Percentiles rank a stretch among this genome's conserved stretches.
Conservation (phyloP, 2,797 vertebrate genomes). For the Dendrocincla fuliginosa region DNA sequence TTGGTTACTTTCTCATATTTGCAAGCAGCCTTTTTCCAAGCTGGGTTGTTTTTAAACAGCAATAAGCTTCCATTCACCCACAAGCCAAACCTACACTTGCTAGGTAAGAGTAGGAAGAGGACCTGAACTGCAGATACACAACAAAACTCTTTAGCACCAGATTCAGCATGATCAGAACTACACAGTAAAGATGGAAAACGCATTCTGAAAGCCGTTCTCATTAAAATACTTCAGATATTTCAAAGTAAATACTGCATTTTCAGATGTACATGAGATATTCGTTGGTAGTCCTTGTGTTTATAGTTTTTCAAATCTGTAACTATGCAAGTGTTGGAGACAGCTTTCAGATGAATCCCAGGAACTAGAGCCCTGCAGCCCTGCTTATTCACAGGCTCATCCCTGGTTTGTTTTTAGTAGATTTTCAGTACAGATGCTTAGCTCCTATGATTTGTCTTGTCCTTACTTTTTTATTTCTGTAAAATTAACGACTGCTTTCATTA, state of each 20-base stretch:
- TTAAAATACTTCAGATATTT: not conserved
- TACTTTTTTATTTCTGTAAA: not conserved
- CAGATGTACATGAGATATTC: not conserved
- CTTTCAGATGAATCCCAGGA: not conserved
- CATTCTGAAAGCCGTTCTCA: not conserved
- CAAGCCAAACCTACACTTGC: not conserved
- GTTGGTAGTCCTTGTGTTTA: not conserved
- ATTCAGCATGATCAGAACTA: rapidly evolving
- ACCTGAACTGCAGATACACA: not conserved
- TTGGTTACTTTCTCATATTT: not conserved
- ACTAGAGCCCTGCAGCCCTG: not conserved
- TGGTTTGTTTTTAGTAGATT: not conserved
- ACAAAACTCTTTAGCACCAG: not conserved
- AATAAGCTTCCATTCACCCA: not conserved
- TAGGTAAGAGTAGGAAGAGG: not conserved
- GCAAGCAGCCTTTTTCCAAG: not conserved
- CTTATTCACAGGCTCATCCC: not conserved
- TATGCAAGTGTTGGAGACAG: not conserved
- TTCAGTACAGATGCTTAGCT: not conserved
- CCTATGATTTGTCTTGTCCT: not conserved
- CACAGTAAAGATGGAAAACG: not conserved
- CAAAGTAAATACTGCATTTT: not conserved
- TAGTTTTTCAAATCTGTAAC: not conserved
- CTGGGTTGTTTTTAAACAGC: not conserved
- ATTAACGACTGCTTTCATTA: not conserved